Evolutionary conservation across 2,888 invertebrate genomes (phyloP).

Genomic region (Aplocera efformata): DNA sequence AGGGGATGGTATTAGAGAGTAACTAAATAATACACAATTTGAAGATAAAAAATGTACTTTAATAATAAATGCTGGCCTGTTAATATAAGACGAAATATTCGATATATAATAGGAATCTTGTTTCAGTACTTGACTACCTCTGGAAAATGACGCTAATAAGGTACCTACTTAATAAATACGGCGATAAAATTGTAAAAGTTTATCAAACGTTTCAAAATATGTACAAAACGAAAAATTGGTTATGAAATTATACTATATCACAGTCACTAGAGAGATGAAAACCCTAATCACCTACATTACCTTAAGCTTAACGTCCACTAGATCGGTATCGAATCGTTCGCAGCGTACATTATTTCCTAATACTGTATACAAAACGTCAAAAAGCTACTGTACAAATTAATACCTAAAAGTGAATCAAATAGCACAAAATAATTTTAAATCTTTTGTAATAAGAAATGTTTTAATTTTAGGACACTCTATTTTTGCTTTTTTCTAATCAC

Average conservation of each 20-base stretch:
- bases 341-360: too few relatives aligned
- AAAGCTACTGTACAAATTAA: too few relatives aligned
- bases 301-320: constrained; percentile 56
- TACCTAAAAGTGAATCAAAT: too few relatives aligned
- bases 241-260: constrained; percentile 78
- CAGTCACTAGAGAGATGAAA: constrained; percentile 76
- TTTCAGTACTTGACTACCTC: constrained; percentile 39
- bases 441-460: too few relatives aligned
- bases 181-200: constrained; percentile 75
- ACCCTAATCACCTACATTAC: constrained; percentile 54
- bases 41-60: constrained; percentile 46
- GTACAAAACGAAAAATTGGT: constrained; percentile 63
- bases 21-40: constrained; percentile 33
- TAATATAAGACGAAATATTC: constrained; percentile 51
- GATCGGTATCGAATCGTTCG: constrained; percentile 26
- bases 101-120: constrained; percentile 48
- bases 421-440: too few relatives aligned
- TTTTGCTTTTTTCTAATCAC: too few relatives aligned
- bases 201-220: constrained; percentile 75
- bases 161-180: constrained; percentile 53
- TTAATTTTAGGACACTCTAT: too few relatives aligned
- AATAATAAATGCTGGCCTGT: constrained; percentile 50
- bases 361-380: too few relatives aligned
- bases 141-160: constrained; percentile 23
- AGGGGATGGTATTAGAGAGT: too few relatives aligned